Conservation (phyloP, 2,888 invertebrate genomes). For the Clostera curtula region DNA sequence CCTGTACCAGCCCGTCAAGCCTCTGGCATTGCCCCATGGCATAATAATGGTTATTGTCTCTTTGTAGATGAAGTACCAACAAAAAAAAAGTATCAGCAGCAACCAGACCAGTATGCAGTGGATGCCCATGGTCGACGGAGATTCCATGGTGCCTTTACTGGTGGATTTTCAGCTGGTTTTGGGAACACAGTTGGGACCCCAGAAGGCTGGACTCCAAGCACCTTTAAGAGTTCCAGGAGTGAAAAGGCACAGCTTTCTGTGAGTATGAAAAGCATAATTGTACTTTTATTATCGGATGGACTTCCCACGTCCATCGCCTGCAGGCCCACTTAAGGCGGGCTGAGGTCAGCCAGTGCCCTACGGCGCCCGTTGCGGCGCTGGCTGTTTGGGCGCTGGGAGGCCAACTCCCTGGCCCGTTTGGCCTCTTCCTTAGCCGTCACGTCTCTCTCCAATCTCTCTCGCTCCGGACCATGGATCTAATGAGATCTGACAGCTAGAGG, state of each 20-base stretch:
- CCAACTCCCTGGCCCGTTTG: too few species aligned
- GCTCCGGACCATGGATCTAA: too few species aligned
- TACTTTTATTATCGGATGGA: not conserved
- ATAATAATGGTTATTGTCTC: slow-evolving; percentile 2
- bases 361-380: too few species aligned
- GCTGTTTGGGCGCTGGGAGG: too few species aligned
- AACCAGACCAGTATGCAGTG: slow-evolving; percentile 87
- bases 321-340: too few species aligned
- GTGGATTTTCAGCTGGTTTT: slow-evolving; percentile 97
- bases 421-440: too few species aligned
- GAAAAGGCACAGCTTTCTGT: slow-evolving; percentile 70
- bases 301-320: too few species aligned
- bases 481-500: too few species aligned
- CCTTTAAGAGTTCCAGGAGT: slow-evolving; percentile 90
- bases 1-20: too few species aligned
- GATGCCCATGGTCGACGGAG: slow-evolving; percentile 92
- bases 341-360: too few species aligned
- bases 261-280: slow-evolving; percentile 19
- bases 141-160: slow-evolving; percentile 99
- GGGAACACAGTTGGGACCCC: slow-evolving; percentile 97
- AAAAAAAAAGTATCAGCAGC: slow-evolving; percentile 85
- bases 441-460: too few species aligned
- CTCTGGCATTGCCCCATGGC: too few species aligned
- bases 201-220: slow-evolving; percentile 95
- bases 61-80: slow-evolving; percentile 83